These are phyloP conservation scores for Myopa testacea DNA, from an alignment of 2,888 invertebrate species.

Conservation along the genomic window DNA sequence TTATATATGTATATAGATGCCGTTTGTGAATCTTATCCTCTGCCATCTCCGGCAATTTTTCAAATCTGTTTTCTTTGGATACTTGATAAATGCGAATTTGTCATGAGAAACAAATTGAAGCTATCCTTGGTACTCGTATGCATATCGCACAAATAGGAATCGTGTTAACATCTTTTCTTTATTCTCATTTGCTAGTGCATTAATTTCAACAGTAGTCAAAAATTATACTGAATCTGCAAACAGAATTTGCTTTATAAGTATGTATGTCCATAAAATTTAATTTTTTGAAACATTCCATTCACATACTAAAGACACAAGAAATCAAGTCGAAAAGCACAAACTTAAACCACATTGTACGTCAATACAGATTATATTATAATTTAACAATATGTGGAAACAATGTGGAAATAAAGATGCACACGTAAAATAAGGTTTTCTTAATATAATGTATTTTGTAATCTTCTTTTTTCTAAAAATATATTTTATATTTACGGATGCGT, in stretches of 20 bases:
- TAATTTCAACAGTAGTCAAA: slow-evolving; percentile 1
- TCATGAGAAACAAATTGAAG: slow-evolving; percentile 13
- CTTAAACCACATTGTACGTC: too few species aligned
- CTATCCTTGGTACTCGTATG: not conserved
- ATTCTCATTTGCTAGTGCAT: slow-evolving; percentile 21
- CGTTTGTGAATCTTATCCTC: not conserved
- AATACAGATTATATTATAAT: too few species aligned
- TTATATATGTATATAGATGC: not conserved
- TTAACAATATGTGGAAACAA: too few species aligned
- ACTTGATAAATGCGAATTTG: slow-evolving; percentile 30
- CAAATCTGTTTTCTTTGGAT: slow-evolving; percentile 19
- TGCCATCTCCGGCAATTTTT: not conserved
- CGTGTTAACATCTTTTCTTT: not conserved
- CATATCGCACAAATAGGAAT: not conserved
- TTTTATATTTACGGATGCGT: too few species aligned
- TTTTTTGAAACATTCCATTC: too few species aligned
- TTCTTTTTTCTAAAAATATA: too few species aligned
- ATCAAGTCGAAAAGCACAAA: too few species aligned
- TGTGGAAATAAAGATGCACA: too few species aligned
- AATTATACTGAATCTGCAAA: not conserved
- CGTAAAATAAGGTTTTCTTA: too few species aligned
- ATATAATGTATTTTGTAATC: too few species aligned
- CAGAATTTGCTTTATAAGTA: not conserved
- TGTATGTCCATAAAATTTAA: too few species aligned
- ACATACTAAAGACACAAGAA: too few species aligned